Percentiles rank a stretch among this genome's conserved stretches.
Conservation (phyloP, 2,888 invertebrate genomes). For the Hemithea aestivaria region DNA sequence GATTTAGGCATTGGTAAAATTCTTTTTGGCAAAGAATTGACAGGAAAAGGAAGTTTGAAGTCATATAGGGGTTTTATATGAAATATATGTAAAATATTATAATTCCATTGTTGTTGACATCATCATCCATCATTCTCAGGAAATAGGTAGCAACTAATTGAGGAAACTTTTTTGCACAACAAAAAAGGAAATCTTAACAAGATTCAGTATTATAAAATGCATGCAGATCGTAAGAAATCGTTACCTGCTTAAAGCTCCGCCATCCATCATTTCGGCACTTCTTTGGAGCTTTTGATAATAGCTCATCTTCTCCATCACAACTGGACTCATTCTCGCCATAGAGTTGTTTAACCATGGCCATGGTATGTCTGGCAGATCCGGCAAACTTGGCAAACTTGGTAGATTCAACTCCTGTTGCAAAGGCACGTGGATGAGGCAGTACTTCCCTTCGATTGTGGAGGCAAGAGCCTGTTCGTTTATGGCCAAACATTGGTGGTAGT, state of each 20-base stretch:
- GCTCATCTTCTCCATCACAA: constrained; percentile 2
- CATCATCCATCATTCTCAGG: too few species aligned
- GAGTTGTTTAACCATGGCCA: constrained; percentile 10
- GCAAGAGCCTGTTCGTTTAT: constrained; percentile 36
- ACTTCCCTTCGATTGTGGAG: constrained; percentile 50
- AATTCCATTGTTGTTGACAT: too few species aligned
- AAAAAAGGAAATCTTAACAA: too few species aligned
- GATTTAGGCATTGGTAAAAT: too few species aligned
- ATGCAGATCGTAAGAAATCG: too few species aligned
- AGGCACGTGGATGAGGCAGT: constrained; percentile 50
- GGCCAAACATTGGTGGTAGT: constrained; percentile 49
- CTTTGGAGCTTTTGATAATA: constrained; percentile 1
- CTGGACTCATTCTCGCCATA: constrained; percentile 14
- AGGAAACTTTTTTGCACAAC: too few species aligned
- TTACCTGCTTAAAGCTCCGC: constrained; percentile 6
- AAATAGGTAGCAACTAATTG: too few species aligned
- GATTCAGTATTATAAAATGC: too few species aligned
- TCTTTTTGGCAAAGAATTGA: too few species aligned
- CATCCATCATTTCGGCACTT: constrained; percentile 7
- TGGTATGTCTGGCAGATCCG: constrained; percentile 21
- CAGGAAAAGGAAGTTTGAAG: too few species aligned
- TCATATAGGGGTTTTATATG: too few species aligned
- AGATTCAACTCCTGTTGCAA: constrained; percentile 31
- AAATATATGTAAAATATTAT: too few species aligned
- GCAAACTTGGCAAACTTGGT: constrained; percentile 31